phyloP scores from a whole-genome alignment of 1,140 invertebrate species.

The Dufourea novaeangliae region DNA sequence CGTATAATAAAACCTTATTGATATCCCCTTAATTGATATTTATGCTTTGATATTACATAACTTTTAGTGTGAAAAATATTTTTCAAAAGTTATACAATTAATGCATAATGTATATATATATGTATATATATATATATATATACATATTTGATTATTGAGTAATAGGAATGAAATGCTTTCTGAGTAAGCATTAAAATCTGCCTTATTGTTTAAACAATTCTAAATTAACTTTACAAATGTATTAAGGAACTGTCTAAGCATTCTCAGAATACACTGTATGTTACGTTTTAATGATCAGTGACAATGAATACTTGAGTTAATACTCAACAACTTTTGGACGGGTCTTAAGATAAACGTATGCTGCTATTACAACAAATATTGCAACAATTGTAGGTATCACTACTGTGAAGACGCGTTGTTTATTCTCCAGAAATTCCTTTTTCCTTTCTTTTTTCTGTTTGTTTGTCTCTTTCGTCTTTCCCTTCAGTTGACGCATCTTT shows the following conservation, averaged over 20 bases:
- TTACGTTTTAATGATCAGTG: constrained; percentile 43
- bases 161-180: constrained; percentile 36
- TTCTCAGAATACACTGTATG: constrained; percentile 45
- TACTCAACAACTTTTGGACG: constrained; percentile 83
- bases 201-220: constrained; percentile 39
- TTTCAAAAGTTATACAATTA: constrained; percentile 44
- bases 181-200: constrained; percentile 27
- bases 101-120: constrained; percentile 34
- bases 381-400: constrained; percentile 87
- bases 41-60: constrained; percentile 42
- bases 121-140: no score
- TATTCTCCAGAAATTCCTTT: constrained; percentile 90
- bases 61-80: constrained; percentile 50
- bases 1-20: constrained; percentile 43
- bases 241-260: constrained; percentile 46
- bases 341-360: constrained; percentile 90
- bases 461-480: constrained; percentile 90
- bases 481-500: constrained; percentile 89
- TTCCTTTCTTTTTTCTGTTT: constrained; percentile 91
- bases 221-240: constrained; percentile 43
- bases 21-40: constrained; percentile 27
- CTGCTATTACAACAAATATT: constrained; percentile 87
- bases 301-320: constrained; percentile 60
- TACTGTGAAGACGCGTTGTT: constrained; percentile 88
- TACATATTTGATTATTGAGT: constrained; percentile 28